These are phyloP conservation scores for Prorops nasuta DNA, from an alignment of 1,140 invertebrate species.

Conservation along the genomic window DNA sequence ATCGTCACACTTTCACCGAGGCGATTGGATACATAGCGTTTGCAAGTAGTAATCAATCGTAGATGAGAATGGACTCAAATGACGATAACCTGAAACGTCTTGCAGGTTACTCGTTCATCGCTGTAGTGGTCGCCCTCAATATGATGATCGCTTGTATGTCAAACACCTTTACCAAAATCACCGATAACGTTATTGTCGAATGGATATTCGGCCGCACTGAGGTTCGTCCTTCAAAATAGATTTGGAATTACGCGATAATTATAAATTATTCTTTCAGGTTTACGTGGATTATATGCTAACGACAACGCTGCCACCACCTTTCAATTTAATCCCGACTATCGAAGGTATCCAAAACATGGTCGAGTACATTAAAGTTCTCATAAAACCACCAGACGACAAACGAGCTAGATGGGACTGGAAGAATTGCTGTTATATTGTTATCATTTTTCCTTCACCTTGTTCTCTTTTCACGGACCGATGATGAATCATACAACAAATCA, in stretches of 20 bases:
- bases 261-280: too few species aligned
- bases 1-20: constrained; percentile 63
- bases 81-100: too few species aligned
- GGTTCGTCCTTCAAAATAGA: constrained; percentile 29
- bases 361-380: constrained; percentile 48
- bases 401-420: constrained; percentile 44
- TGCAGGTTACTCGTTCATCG: constrained; percentile 64
- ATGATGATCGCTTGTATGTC: constrained; percentile 79
- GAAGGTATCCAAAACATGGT: constrained; percentile 46
- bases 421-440: constrained; percentile 53
- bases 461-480: too few species aligned
- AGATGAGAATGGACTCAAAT: too few species aligned
- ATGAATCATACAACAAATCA: too few species aligned
- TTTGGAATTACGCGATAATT: neutral
- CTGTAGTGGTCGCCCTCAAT: constrained; percentile 73
- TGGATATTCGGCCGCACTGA: constrained; percentile 63
- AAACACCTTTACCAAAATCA: constrained; percentile 69
- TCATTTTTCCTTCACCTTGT: constrained; percentile 16
- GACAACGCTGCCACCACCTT: constrained; percentile 59
- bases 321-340: constrained; percentile 59
- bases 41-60: constrained; percentile 45
- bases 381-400: constrained; percentile 29
- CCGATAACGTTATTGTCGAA: constrained; percentile 61
- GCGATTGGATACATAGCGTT: constrained; percentile 65
- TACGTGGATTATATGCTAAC: constrained; percentile 61